Conservation (phyloP, 2,888 invertebrate species). For the Ochlodes sylvanus region DNA sequence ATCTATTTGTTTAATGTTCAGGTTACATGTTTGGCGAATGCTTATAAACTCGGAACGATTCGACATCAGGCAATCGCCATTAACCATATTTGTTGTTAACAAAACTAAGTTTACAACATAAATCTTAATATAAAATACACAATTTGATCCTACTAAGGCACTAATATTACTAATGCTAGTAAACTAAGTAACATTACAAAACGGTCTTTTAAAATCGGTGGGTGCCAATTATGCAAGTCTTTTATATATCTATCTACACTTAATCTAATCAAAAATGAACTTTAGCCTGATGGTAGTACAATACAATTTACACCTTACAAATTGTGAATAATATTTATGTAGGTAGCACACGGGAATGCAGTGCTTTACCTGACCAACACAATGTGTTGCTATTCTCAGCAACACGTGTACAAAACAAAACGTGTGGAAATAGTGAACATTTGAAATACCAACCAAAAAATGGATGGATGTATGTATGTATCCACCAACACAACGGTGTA, state of each 20-base stretch:
- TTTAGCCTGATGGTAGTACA: constrained; percentile 37
- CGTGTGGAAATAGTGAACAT: too few relatives aligned
- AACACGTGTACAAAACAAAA: too few relatives aligned
- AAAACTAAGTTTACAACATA: neutral
- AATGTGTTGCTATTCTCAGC: too few relatives aligned
- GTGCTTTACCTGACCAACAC: too few relatives aligned
- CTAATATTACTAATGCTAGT: constrained; percentile 9
- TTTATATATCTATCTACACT: neutral
- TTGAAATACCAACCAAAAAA: too few relatives aligned
- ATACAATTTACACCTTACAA: constrained; percentile 32
- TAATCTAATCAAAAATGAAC: constrained; percentile 5
- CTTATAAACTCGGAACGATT: too few relatives aligned
- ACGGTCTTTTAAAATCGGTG: constrained; percentile 48
- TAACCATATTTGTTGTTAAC: neutral
- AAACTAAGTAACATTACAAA: neutral
- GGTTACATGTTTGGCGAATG: too few relatives aligned
- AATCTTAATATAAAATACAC: constrained; percentile 7
- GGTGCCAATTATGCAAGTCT: constrained; percentile 43
- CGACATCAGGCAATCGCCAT: neutral
- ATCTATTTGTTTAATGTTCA: too few relatives aligned
- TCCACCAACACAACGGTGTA: too few relatives aligned
- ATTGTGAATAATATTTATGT: neutral
- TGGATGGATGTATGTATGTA: too few relatives aligned
- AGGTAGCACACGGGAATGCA: neutral
- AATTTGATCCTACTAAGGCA: constrained; percentile 34